These are phyloP conservation scores for Clusia tigrina DNA, from an alignment of 2,888 invertebrate genomes.

Conservation along the genomic window DNA sequence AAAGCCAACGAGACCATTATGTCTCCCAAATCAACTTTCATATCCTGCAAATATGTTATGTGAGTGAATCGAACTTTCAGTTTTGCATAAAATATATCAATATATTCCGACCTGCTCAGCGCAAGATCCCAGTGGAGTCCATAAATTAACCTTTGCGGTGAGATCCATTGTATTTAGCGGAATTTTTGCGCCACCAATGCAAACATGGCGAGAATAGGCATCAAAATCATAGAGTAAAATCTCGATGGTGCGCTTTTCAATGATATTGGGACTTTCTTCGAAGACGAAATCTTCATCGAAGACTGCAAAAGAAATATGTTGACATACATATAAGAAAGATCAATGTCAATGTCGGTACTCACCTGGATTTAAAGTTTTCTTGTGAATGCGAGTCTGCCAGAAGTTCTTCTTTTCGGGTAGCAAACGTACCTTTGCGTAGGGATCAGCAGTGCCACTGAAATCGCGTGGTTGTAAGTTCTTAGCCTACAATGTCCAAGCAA, in stretches of 20 bases:
- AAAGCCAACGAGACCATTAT: constrained; percentile 91
- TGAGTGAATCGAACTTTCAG: background rate
- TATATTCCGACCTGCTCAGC: constrained; percentile 63
- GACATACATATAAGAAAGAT: background rate
- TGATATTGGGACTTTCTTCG: constrained; percentile 68
- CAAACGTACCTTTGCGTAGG: constrained; percentile 73
- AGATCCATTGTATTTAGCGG: constrained; percentile 68
- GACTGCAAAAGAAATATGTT: constrained; percentile 59
- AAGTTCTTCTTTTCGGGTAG: constrained; percentile 70
- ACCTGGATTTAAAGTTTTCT: constrained; percentile 73
- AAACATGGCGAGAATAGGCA: constrained; percentile 71
- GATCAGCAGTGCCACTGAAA: constrained; percentile 71
- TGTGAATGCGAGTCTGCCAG: constrained; percentile 72
- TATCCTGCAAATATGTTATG: constrained; percentile 49
- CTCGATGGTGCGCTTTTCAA: constrained; percentile 69
- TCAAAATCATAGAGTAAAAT: constrained; percentile 73
- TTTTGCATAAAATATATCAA: background rate
- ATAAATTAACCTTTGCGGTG: constrained; percentile 68
- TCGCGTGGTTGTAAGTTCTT: constrained; percentile 69
- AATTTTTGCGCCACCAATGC: constrained; percentile 70
- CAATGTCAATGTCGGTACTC: constrained; percentile 27
- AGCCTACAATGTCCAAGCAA: constrained; percentile 59
- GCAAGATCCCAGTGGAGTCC: constrained; percentile 68
- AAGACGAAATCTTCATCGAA: constrained; percentile 77
- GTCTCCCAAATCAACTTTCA: constrained; percentile 86